A percentile compares a stretch with the other conserved stretches of the same genome.
Evolutionary conservation across 1,140 invertebrate genomes (phyloP).

Genomic region (Anastrepha obliqua): DNA sequence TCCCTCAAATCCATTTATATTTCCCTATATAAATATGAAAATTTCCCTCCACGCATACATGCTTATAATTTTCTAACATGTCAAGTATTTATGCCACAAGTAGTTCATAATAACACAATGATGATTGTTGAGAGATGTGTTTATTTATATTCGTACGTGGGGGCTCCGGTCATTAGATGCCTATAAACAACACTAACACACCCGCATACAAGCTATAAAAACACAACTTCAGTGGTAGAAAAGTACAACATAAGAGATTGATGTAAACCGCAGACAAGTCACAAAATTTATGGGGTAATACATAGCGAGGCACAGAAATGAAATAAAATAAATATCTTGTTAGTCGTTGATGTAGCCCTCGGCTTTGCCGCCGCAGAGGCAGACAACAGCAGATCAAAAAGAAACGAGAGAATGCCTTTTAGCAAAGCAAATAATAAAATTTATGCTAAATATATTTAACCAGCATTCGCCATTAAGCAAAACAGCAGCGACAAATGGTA

Average conservation of each 20-base stretch:
- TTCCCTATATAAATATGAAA: no score
- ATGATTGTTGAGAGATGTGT: no score
- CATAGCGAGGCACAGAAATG: neutral
- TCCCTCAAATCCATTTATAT: no score
- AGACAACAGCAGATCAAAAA: no score
- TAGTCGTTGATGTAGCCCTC: neutral
- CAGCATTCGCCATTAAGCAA: neutral
- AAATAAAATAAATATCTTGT: neutral
- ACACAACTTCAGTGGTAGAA: neutral
- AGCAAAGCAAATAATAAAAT: neutral
- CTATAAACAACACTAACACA: neutral
- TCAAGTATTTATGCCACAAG: neutral
- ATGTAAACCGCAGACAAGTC: neutral
- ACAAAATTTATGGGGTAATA: neutral
- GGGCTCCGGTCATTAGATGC: neutral
- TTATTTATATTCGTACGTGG: neutral
- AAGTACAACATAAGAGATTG: neutral
- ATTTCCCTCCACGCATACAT: no score
- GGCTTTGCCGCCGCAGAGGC: no score
- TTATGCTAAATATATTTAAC: conserved; percentile 5
- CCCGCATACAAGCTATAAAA: neutral
- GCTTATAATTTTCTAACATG: no score
- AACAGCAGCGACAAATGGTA: neutral
- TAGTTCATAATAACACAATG: neutral
- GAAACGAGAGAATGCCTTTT: neutral